phyloP scores from a whole-genome alignment of 1,140 invertebrate species.

The Arctopsyche grandis region DNA sequence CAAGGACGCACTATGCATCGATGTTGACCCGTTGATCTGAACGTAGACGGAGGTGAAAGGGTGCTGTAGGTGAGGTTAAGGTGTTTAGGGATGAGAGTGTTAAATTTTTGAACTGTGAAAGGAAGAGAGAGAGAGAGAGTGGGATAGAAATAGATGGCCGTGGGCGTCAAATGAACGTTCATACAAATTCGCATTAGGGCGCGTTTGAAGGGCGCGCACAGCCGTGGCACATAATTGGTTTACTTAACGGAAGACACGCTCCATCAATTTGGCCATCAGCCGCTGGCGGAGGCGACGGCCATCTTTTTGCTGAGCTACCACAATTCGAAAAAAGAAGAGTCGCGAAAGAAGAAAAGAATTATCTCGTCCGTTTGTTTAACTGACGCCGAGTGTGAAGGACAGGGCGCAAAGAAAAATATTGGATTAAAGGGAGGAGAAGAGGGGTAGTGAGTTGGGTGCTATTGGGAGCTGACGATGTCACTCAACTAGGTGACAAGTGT shows the following conservation, averaged over 20 bases:
- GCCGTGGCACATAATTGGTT: conserved; percentile 50
- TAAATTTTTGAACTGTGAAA: conserved; percentile 24
- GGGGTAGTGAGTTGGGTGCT: too few species aligned
- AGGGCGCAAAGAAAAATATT: conserved; percentile 5
- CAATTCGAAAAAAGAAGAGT: conserved; percentile 29
- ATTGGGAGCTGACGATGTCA: too few species aligned
- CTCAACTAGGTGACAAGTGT: not conserved
- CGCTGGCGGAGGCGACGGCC: conserved; percentile 28
- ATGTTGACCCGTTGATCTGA: too few species aligned
- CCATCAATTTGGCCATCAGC: conserved; percentile 52
- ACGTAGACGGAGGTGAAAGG: not conserved
- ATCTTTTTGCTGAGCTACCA: conserved; percentile 50
- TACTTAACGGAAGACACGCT: conserved; percentile 53
- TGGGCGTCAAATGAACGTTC: not conserved
- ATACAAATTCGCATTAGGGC: conserved; percentile 46
- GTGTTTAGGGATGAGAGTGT: not conserved
- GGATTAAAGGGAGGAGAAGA: not conserved
- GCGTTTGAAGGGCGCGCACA: conserved; percentile 37
- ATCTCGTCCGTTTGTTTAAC: conserved; percentile 13
- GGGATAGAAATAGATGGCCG: not conserved
- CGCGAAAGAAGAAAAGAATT: not conserved
- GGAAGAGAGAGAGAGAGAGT: too few species aligned
- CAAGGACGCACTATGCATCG: too few species aligned
- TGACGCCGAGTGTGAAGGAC: not conserved
- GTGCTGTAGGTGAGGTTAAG: not conserved